Conservation (phyloP, 2,113 vertebrate genomes). For the Labeo catla region DNA sequence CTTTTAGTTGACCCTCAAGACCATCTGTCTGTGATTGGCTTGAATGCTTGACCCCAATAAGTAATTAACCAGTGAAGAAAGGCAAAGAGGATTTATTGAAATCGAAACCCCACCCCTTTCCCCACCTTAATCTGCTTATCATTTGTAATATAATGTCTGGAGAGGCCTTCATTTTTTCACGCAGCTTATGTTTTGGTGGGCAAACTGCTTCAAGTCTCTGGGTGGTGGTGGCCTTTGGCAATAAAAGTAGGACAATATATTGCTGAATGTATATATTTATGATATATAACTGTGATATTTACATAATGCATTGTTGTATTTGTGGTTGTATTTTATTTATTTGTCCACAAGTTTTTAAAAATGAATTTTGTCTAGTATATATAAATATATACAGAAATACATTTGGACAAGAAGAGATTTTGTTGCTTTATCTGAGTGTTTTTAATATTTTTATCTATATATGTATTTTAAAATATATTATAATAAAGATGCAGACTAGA, state of each 20-base stretch:
- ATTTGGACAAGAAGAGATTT: neutral
- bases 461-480: too few species aligned
- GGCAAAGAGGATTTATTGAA: slow-evolving; percentile 15
- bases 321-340: neutral
- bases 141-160: neutral
- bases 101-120: neutral
- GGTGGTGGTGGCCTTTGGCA: neutral
- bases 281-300: neutral
- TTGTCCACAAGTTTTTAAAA: neutral
- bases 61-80: neutral
- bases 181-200: neutral
- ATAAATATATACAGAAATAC: neutral
- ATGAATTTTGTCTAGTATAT: neutral
- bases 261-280: neutral
- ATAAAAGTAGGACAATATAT: neutral
- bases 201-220: neutral
- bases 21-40: neutral
- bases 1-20: neutral
- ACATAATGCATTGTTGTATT: neutral
- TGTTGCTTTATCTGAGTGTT: neutral
- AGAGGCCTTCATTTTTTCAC: neutral
- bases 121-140: neutral
- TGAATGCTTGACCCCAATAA: neutral
- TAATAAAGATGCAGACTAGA: too few species aligned
- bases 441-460: neutral